phyloP scores from a whole-genome alignment of 2,113 vertebrate genomes.

The Gobiocypris rarus region DNA sequence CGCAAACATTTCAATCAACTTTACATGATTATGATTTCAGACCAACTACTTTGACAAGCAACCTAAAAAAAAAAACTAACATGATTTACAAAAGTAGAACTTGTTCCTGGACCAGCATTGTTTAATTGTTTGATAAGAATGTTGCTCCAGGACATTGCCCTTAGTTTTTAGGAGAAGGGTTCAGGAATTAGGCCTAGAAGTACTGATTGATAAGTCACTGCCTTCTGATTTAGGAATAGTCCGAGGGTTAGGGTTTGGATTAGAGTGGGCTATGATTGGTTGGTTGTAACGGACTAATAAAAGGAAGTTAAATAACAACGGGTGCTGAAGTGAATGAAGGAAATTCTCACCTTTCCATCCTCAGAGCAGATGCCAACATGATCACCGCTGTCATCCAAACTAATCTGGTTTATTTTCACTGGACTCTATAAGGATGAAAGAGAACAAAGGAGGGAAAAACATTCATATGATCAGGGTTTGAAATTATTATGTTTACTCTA shows the following conservation, averaged over 20 bases:
- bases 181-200: too few relatives aligned
- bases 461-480: too few relatives aligned
- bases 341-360: conserved; percentile 92
- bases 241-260: background rate
- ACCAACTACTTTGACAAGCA: background rate
- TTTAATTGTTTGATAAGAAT: too few relatives aligned
- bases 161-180: background rate
- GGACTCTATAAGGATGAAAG: conserved; percentile 81
- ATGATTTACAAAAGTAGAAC: background rate
- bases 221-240: background rate
- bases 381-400: conserved; percentile 96
- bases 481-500: too few relatives aligned
- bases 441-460: background rate
- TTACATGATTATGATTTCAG: background rate
- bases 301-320: background rate
- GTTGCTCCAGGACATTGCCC: background rate
- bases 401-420: conserved; percentile 99
- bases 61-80: background rate
- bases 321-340: background rate
- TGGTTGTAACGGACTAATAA: background rate
- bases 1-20: too few relatives aligned
- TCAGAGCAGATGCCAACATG: conserved; percentile 97
- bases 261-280: background rate
- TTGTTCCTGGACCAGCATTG: background rate
- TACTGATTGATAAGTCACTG: background rate